Evolutionary conservation across 2,797 vertebrate species (phyloP).

Genomic region (Arremon brunneinucha): DNA sequence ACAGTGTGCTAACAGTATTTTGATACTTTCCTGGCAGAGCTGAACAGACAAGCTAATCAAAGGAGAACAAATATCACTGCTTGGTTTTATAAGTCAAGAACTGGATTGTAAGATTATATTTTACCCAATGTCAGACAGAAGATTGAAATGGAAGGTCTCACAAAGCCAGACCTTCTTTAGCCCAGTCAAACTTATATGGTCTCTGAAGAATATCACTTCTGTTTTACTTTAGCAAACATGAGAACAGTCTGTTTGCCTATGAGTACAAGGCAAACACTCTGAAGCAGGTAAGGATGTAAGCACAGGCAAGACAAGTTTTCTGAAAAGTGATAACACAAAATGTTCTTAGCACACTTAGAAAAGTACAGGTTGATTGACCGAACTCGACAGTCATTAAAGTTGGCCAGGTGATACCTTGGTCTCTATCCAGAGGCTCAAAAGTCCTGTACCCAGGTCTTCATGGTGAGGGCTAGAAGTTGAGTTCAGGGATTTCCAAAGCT

Average conservation of each 20-base stretch:
- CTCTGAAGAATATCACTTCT: neutral
- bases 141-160: neutral
- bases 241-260: neutral
- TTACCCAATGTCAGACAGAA: neutral
- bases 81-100: neutral
- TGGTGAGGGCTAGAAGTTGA: neutral
- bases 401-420: neutral
- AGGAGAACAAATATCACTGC: neutral
- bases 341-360: neutral
- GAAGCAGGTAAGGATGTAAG: neutral
- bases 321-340: neutral
- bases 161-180: neutral
- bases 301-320: neutral
- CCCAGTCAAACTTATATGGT: neutral
- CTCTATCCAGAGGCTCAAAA: neutral
- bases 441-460: neutral
- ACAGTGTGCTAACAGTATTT: neutral
- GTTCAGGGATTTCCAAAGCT: neutral
- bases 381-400: neutral
- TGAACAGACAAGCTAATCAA: neutral
- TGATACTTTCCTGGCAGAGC: neutral
- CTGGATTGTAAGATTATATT: neutral
- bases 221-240: neutral
- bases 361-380: neutral
- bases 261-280: neutral